Percentiles rank a stretch among this genome's conserved stretches.
Evolutionary conservation across 2,113 vertebrate genomes (phyloP).

Genomic region (Zingel zingel): DNA sequence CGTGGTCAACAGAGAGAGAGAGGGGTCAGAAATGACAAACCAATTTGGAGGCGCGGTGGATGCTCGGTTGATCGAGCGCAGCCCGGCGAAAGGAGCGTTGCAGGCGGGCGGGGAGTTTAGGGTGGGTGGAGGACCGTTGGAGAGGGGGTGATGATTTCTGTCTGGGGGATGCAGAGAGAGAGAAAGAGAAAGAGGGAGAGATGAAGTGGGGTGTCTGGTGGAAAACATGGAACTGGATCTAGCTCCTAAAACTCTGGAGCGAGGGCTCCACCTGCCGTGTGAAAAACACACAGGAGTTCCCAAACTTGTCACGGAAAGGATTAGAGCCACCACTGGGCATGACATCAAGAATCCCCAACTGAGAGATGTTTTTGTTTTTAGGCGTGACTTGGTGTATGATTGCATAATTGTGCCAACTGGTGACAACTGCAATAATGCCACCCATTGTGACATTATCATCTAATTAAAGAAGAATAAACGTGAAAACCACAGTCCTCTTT

Average conservation of each 20-base stretch:
- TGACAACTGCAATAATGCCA: background rate
- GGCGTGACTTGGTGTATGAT: background rate
- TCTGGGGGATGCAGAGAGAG: constrained; percentile 66
- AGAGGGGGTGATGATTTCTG: constrained; percentile 64
- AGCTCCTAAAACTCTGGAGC: constrained; percentile 71
- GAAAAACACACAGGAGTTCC: constrained; percentile 41
- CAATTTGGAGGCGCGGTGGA: constrained; percentile 79
- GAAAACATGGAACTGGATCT: constrained; percentile 83
- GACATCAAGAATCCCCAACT: background rate
- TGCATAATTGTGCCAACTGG: background rate
- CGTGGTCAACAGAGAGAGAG: constrained; percentile 49
- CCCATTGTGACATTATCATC: background rate
- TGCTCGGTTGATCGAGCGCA: constrained; percentile 73
- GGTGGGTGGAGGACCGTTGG: constrained; percentile 28
- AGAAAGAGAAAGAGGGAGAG: constrained; percentile 25
- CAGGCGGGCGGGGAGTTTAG: constrained; percentile 59
- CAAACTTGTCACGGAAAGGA: background rate
- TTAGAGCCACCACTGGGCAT: background rate
- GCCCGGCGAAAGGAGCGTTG: constrained; percentile 68
- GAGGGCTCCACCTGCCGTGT: constrained; percentile 83
- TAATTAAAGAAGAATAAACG: background rate
- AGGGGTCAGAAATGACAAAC: constrained; percentile 82
- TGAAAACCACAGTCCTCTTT: background rate
- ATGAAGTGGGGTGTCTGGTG: constrained; percentile 56
- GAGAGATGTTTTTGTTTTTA: background rate